Evolutionary conservation across 2,888 invertebrate species (phyloP).

Genomic region (Bhutanitis thaidina): DNA sequence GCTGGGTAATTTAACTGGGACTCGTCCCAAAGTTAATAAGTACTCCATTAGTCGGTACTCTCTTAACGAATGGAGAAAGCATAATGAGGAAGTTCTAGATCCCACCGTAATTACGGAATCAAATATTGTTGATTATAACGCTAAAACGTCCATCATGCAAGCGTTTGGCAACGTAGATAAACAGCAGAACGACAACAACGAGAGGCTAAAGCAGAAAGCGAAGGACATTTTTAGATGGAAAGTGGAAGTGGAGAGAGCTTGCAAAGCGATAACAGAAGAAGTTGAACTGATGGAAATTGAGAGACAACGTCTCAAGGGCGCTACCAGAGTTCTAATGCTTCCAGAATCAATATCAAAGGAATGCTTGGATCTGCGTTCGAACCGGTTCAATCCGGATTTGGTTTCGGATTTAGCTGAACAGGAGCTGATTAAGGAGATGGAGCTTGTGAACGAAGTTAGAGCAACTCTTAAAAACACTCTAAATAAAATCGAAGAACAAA

Average conservation of each 20-base stretch:
- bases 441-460: conserved; percentile 84
- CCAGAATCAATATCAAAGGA: conserved; percentile 89
- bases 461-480: conserved; percentile 81
- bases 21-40: conserved; percentile 86
- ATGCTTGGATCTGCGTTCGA: conserved; percentile 85
- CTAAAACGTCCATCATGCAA: conserved; percentile 82
- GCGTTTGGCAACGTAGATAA: conserved; percentile 84
- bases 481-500: conserved; percentile 84
- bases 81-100: conserved; percentile 77
- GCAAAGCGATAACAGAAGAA: conserved; percentile 84
- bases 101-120: conserved; percentile 73
- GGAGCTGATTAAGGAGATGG: conserved; percentile 87
- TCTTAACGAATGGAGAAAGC: conserved; percentile 85
- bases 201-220: conserved; percentile 82
- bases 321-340: conserved; percentile 82
- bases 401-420: conserved; percentile 88
- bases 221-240: conserved; percentile 87
- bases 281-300: conserved; percentile 84
- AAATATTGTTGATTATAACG: conserved; percentile 80
- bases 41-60: conserved; percentile 87
- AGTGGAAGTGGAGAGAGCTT: conserved; percentile 85
- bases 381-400: conserved; percentile 85
- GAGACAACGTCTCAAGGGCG: conserved; percentile 83
- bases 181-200: conserved; percentile 84
- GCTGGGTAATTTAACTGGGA: conserved; percentile 84